Evolutionary conservation across 92 coral and sea anemone genomes (phyloP).

Genomic region (Blastomussa wellsi): DNA sequence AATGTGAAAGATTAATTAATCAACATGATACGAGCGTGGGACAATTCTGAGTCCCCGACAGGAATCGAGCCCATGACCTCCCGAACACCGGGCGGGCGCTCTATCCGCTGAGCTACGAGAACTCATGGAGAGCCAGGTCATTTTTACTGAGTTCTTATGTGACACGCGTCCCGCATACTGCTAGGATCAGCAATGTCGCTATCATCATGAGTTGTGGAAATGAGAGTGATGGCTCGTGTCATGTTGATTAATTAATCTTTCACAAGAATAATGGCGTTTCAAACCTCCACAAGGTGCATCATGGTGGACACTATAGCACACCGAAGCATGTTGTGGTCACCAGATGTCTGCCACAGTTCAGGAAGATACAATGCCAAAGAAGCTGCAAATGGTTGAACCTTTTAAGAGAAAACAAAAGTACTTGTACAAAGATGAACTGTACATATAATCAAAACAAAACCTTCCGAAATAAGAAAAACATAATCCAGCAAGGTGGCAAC

Average conservation of each 20-base stretch:
- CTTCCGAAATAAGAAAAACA: not conserved
- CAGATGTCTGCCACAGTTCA: conserved; percentile 93
- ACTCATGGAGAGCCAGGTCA: no score
- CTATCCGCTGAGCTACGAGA: not conserved
- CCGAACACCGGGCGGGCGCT: no score
- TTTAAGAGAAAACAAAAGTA: not conserved
- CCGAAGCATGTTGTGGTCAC: conserved; percentile 92
- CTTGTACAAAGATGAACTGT: not conserved
- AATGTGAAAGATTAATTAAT: no score
- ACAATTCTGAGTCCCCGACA: no score
- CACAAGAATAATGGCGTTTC: not conserved
- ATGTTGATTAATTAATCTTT: no score
- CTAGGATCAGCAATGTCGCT: no score
- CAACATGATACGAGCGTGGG: no score
- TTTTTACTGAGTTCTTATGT: no score
- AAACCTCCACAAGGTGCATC: conserved; percentile 85
- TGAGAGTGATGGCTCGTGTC: no score
- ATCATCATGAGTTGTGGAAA: no score
- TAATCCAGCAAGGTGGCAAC: not conserved
- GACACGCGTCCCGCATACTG: no score
- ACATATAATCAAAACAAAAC: not conserved
- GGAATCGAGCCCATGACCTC: not conserved
- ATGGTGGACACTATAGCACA: conserved; percentile 93
- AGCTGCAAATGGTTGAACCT: conserved; percentile 83
- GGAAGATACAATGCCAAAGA: conserved; percentile 84